Base-by-base conservation (phyloP, 2,797 vertebrate genomes). In the Austrolebias charrua region DNA sequence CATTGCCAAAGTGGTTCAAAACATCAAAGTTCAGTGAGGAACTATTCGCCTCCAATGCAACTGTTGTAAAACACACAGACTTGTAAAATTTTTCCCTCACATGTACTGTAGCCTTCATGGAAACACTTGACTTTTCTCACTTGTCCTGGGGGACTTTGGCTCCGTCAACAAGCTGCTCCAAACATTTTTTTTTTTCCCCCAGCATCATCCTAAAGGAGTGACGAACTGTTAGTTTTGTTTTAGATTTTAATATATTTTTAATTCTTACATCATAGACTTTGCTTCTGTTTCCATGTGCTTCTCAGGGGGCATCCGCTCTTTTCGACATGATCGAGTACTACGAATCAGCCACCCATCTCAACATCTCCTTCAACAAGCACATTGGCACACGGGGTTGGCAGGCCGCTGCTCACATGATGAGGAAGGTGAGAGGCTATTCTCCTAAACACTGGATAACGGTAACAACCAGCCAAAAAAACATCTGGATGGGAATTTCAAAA, bases 241-340 rank as follows among this genome's bases (percentile, higher is more conserved):
- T 6, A 52, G n/a, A 55, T 50, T 8, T 50, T 20, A 16, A 62
- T 55, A 15, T 1, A 4, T 64, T 56, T 20, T 46, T 48, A n/a
- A n/a, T 14, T 31, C 40, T 1, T 3, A 24, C 24, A 10, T 55
- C 35, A 38, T 11, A 9, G 35, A 38, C 35, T 4, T 52, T 4
- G 24, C 5, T 15, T 19, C 18, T 38, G 1, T 69, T 16, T 29
- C 15, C 12, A 1, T 61, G 5, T 52, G 16, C 18, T 65, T 66
- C 15, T 18, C 86, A 98, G 96, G 96, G 96, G 1, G 95, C 96
- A 1, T 97, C 96, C 0, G 95, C 96, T 4, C 84, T 98, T 7
- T 98, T 98, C 1, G 96, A 98, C 79, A 98, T 98, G 96, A 96
- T 98, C 0, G 96, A 98, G 72, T 98, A 98, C 76, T 98, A 98